These are phyloP conservation scores for Anser brachyrhynchus DNA, from an alignment of 2,113 vertebrate genomes.

Conservation along the genomic window DNA sequence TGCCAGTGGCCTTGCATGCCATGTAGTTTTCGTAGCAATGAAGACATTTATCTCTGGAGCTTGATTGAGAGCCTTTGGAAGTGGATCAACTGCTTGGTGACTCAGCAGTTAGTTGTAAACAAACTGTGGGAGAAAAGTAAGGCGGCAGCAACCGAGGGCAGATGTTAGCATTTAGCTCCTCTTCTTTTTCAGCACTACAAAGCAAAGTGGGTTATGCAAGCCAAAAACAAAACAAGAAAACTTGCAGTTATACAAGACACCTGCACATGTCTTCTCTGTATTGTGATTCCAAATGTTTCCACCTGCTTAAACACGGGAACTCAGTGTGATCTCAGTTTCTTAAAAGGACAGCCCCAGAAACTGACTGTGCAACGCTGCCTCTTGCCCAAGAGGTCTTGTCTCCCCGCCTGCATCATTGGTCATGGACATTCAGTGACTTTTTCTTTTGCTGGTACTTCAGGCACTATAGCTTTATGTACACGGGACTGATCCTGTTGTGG, in stretches of 20 bases:
- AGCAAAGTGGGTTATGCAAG: background rate
- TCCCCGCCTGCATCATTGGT: background rate
- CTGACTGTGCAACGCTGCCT: background rate
- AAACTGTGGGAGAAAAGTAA: slow-evolving; percentile 35
- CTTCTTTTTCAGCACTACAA: background rate
- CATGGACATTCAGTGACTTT: background rate
- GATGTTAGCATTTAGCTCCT: slow-evolving; percentile 13
- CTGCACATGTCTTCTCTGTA: background rate
- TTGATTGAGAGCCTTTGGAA: slow-evolving; percentile 31
- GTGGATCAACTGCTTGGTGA: slow-evolving; percentile 46
- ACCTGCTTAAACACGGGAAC: background rate
- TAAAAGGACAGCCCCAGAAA: slow-evolving; percentile 5
- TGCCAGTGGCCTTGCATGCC: background rate
- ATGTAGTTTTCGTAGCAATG: accelerated
- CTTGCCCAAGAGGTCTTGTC: background rate
- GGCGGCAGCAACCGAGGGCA: background rate
- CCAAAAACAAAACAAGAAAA: background rate
- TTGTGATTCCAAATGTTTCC: background rate
- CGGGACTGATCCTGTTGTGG: background rate
- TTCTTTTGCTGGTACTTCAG: background rate
- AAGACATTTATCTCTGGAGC: background rate
- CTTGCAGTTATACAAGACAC: background rate
- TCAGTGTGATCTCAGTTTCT: background rate
- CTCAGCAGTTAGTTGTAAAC: slow-evolving; percentile 69
- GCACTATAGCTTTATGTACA: background rate